phyloP scores from a whole-genome alignment of 2,797 vertebrate genomes.

The Coranthus polyacanthus region DNA sequence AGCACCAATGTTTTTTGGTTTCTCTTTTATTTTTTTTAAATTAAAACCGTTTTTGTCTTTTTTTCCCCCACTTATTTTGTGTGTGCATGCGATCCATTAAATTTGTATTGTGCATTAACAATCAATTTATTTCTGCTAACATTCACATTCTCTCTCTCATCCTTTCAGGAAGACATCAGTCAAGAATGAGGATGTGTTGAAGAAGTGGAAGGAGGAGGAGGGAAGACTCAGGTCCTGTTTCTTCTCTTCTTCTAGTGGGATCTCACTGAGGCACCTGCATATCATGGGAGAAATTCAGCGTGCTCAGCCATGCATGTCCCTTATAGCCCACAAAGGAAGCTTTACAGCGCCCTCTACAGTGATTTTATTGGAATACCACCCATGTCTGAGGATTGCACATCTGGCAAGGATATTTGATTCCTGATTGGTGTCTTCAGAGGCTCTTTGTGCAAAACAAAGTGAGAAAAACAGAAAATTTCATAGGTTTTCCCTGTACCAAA shows the following conservation, averaged over 20 bases:
- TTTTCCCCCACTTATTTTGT: not conserved
- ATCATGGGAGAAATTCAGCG: conserved; percentile 35
- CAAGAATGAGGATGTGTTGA: conserved; percentile 54
- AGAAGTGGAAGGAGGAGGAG: conserved; percentile 29
- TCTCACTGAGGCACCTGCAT: conserved; percentile 51
- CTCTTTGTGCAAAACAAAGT: conserved; percentile 44
- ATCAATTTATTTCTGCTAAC: conserved; percentile 8
- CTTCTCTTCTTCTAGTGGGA: conserved; percentile 40
- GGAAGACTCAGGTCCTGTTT: conserved; percentile 17
- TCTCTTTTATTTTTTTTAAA: not conserved
- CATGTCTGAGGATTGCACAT: conserved; percentile 63
- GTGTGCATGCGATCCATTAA: not conserved
- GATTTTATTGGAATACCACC: conserved; percentile 33
- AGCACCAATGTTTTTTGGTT: not conserved
- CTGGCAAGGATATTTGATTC: conserved; percentile 78
- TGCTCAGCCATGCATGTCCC: conserved; percentile 24
- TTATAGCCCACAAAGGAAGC: conserved; percentile 38
- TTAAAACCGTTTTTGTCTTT: not conserved
- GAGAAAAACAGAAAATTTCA: conserved; percentile 75
- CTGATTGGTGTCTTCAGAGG: conserved; percentile 67
- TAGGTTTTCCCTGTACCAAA: conserved; percentile 90
- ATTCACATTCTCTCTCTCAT: conserved; percentile 28
- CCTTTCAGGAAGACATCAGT: conserved; percentile 57
- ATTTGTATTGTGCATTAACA: conserved; percentile 3
- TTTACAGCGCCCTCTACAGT: conserved; percentile 64